Conservation (phyloP, 2,888 invertebrate genomes). For the Periphyllus acericola region DNA sequence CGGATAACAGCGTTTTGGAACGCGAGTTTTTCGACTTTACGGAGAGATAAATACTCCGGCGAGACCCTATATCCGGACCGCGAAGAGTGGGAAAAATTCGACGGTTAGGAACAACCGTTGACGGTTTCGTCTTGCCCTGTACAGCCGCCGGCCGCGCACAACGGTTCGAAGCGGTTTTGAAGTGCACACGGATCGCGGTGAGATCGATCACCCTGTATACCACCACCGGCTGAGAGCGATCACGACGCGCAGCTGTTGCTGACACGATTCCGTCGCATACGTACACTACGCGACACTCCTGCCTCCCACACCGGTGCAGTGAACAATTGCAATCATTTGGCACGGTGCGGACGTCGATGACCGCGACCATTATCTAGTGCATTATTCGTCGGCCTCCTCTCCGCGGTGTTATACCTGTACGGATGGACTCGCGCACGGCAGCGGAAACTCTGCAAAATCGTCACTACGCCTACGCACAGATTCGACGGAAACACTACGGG, state of each 20-base stretch:
- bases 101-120: neutral
- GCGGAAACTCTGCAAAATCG: no score
- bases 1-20: no score
- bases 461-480: no score
- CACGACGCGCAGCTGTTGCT: neutral
- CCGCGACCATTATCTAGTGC: neutral
- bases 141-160: neutral
- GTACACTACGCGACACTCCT: neutral
- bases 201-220: slow-evolving; percentile 6
- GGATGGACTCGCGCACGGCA: no score
- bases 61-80: no score
- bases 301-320: neutral
- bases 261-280: neutral
- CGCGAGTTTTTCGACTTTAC: no score
- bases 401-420: neutral
- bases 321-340: neutral
- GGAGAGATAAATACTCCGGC: no score
- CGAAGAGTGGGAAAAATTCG: neutral
- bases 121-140: no score
- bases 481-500: no score
- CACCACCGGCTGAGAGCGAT: neutral
- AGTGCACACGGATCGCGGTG: neutral
- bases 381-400: neutral
- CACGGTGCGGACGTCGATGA: neutral
- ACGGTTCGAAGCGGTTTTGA: neutral